A percentile compares a stretch with the other conserved stretches of the same genome.
Conservation (phyloP, 30 jellyfish, hydroid and myxozoan genomes). For the Cassiopea xamachana region DNA sequence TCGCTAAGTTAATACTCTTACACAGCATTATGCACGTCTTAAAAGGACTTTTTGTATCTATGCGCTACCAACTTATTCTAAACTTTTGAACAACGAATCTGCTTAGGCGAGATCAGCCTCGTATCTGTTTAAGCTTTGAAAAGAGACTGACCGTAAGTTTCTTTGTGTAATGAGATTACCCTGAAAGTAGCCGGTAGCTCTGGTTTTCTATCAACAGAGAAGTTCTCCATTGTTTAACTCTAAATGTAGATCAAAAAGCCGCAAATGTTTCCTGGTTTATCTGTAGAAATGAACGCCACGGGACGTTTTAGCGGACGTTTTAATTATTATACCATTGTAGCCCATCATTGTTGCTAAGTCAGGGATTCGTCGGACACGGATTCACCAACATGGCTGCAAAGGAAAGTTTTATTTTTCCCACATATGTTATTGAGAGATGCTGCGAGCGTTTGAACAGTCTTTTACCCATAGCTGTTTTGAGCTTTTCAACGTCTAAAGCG, state of each 20-base stretch:
- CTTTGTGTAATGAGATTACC: slow-evolving; percentile 40
- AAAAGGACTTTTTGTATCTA: neutral
- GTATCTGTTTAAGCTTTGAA: slow-evolving; percentile 52
- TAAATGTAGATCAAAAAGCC: neutral
- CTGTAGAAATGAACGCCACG: neutral
- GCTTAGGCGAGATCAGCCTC: slow-evolving; percentile 57
- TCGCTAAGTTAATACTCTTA: slow-evolving; percentile 17
- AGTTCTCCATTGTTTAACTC: neutral
- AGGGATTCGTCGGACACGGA: neutral
- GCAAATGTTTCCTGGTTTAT: slow-evolving; percentile 7
- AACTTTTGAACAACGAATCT: neutral
- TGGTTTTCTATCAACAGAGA: neutral
- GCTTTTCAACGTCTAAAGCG: too few species aligned
- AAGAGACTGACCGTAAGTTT: slow-evolving; percentile 67
- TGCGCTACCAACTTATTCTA: neutral
- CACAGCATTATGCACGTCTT: neutral
- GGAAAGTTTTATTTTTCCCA: too few species aligned
- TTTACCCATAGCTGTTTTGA: too few species aligned
- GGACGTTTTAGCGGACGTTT: neutral
- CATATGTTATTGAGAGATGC: too few species aligned
- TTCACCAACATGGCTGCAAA: neutral
- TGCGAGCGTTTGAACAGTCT: too few species aligned
- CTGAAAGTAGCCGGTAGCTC: slow-evolving; percentile 10
- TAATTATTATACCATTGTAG: neutral
- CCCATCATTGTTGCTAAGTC: neutral